Conservation (phyloP, 2,797 vertebrate species). For the Periophthalmus magnuspinnatus region DNA sequence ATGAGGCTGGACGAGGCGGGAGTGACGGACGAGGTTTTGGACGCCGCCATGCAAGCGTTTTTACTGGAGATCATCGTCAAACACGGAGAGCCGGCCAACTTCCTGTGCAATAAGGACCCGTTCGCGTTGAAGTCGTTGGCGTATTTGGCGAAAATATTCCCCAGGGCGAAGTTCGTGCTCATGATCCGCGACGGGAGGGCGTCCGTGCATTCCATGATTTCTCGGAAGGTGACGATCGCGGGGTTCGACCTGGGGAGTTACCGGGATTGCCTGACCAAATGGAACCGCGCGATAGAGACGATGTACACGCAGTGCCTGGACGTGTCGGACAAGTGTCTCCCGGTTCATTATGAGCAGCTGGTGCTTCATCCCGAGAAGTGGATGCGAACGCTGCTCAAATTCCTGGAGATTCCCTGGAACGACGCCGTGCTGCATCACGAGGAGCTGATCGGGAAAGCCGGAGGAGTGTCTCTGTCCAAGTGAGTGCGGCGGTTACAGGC, state of each 20-base stretch:
- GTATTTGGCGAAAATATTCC: slow-evolving; percentile 96
- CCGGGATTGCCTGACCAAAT: slow-evolving; percentile 96
- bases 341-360: slow-evolving; percentile 92
- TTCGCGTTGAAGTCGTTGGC: slow-evolving; percentile 95
- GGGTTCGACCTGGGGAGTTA: slow-evolving; percentile 98
- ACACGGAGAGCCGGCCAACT: slow-evolving; percentile 92
- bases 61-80: slow-evolving; percentile 95
- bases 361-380: slow-evolving; percentile 95
- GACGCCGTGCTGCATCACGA: slow-evolving; percentile 94
- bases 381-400: slow-evolving; percentile 93
- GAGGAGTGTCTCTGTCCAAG: slow-evolving; percentile 97
- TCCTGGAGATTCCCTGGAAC: slow-evolving; percentile 92
- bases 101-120: slow-evolving; percentile 97
- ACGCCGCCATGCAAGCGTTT: slow-evolving; percentile 96
- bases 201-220: slow-evolving; percentile 98
- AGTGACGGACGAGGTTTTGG: slow-evolving; percentile 94
- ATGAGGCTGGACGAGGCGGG: slow-evolving; percentile 94
- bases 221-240: slow-evolving; percentile 95
- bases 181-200: slow-evolving; percentile 96
- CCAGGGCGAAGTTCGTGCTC: slow-evolving; percentile 94
- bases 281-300: slow-evolving; percentile 97
- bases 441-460: slow-evolving; percentile 96
- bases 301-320: slow-evolving; percentile 98
- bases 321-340: slow-evolving; percentile 87
- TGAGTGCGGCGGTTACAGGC: slow-evolving; percentile 61